Percentiles rank a stretch among this genome's conserved stretches.
phyloP scores from a whole-genome alignment of 1,140 invertebrate genomes.

The Hylaeus volcanicus region DNA sequence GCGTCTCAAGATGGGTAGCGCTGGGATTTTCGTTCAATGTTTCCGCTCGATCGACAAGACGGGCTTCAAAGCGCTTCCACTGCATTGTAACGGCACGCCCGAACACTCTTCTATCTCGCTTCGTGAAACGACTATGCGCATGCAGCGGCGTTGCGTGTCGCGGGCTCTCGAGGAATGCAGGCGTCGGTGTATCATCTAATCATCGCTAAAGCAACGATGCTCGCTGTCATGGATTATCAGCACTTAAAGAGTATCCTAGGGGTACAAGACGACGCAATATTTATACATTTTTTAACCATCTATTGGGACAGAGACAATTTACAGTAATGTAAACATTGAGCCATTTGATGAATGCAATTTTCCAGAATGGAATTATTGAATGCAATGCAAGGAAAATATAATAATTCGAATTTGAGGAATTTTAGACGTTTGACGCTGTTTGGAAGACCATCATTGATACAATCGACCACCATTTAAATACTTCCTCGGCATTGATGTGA shows the following conservation, averaged over 20 bases:
- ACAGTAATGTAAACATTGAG: too few relatives aligned
- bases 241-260: background rate
- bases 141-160: background rate
- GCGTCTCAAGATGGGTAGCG: slow-evolving; percentile 29
- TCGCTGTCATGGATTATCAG: slow-evolving; percentile 7
- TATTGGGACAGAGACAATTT: too few relatives aligned
- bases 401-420: too few relatives aligned
- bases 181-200: slow-evolving; percentile 18
- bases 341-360: too few relatives aligned
- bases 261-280: too few relatives aligned
- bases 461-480: too few relatives aligned
- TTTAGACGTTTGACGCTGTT: too few relatives aligned
- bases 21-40: slow-evolving; percentile 40
- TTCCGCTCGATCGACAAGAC: slow-evolving; percentile 53
- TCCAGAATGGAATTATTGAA: too few relatives aligned
- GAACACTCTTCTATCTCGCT: slow-evolving; percentile 32
- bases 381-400: too few relatives aligned
- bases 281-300: too few relatives aligned
- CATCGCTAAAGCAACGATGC: slow-evolving; percentile 15
- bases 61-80: slow-evolving; percentile 47
- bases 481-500: too few relatives aligned
- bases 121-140: background rate
- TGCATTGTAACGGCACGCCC: slow-evolving; percentile 65
- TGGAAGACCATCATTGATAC: too few relatives aligned
- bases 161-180: slow-evolving; percentile 17